These are phyloP conservation scores for Laspeyria flexula DNA, from an alignment of 2,888 invertebrate genomes.

Conservation along the genomic window DNA sequence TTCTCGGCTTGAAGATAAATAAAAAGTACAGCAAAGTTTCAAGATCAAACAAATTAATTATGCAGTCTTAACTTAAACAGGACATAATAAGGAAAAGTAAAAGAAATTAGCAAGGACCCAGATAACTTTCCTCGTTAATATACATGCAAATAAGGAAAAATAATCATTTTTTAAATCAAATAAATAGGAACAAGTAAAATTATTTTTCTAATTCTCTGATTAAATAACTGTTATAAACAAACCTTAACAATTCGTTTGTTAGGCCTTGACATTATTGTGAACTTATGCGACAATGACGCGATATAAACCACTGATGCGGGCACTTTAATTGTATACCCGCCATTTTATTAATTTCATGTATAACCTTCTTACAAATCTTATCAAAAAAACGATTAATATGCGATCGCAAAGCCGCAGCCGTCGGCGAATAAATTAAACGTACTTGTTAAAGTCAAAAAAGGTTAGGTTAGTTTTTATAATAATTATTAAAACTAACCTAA, in stretches of 20 bases:
- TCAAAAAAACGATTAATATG: too few relatives aligned
- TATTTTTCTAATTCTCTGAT: background rate
- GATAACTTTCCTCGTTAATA: background rate
- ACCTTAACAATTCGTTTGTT: conserved; percentile 58
- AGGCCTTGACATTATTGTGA: conserved; percentile 77
- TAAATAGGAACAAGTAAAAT: background rate
- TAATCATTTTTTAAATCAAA: background rate
- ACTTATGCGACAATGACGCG: conserved; percentile 66
- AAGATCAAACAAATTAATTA: too few relatives aligned
- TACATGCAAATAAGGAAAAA: background rate
- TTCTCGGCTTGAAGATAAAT: conserved; percentile 13
- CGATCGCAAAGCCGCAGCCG: too few relatives aligned
- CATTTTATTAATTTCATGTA: conserved; percentile 23
- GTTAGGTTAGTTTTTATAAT: too few relatives aligned
- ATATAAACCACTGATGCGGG: conserved; percentile 74
- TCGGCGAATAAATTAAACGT: too few relatives aligned
- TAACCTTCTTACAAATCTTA: conserved; percentile 43
- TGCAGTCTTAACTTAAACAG: background rate
- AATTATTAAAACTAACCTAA: too few relatives aligned
- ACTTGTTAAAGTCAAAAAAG: too few relatives aligned
- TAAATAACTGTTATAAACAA: conserved; percentile 51
- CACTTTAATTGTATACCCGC: conserved; percentile 53
- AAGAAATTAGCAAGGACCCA: background rate
- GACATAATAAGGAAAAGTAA: conserved; percentile 9
- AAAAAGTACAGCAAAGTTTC: too few relatives aligned